Evolutionary conservation across 2,797 vertebrate genomes (phyloP).

Genomic region (Notoglanidium macrostoma): DNA sequence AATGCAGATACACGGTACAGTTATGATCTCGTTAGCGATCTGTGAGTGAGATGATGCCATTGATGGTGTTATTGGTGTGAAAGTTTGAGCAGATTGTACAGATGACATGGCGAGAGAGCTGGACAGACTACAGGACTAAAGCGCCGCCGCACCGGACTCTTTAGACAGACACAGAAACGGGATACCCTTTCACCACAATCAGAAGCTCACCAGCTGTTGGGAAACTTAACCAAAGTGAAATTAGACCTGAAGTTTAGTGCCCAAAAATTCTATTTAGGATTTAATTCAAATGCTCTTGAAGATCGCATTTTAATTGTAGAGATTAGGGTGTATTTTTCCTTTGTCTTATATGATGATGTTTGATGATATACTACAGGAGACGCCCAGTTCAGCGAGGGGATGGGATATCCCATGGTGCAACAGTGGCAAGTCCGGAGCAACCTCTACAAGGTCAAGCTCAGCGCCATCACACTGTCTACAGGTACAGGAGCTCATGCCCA

Average conservation of each 20-base stretch:
- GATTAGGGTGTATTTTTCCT: background rate
- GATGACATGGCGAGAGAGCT: no score
- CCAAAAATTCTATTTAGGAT: background rate
- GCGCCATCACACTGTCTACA: constrained; percentile 92
- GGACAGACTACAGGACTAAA: no score
- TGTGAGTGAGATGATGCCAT: no score
- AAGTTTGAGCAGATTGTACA: no score
- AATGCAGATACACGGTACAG: no score
- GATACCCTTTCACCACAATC: no score
- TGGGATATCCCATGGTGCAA: constrained; percentile 96
- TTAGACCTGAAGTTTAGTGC: no score
- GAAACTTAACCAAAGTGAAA: no score
- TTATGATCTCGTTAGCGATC: background rate
- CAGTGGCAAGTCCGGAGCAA: constrained; percentile 97
- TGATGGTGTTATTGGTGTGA: background rate
- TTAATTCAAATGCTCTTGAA: background rate
- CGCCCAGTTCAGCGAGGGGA: constrained; percentile 90
- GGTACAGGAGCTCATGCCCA: constrained; percentile 70
- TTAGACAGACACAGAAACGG: no score
- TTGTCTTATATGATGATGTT: background rate
- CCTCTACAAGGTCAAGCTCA: constrained; percentile 95
- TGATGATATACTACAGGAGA: constrained; percentile 75
- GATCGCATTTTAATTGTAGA: background rate
- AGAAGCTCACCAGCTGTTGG: no score
- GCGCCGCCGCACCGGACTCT: no score